Conservation (phyloP, 2,797 vertebrate genomes). For the Myiotriccus ornatus region DNA sequence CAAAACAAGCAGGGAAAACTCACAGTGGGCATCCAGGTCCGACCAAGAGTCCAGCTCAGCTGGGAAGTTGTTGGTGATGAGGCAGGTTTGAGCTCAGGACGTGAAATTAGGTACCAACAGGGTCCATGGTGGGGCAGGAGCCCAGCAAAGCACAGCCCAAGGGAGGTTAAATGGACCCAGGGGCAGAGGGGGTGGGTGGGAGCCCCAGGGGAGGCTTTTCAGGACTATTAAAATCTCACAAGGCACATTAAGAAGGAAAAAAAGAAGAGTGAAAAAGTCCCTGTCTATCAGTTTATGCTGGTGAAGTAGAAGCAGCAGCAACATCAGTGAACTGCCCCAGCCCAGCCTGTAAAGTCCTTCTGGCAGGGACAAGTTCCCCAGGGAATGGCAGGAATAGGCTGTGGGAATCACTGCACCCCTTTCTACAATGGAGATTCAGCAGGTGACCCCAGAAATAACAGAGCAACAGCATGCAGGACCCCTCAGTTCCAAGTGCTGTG, state of each 20-base stretch:
- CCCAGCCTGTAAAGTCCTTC: neutral
- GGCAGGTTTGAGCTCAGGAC: neutral
- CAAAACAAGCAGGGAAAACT: neutral
- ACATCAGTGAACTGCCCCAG: neutral
- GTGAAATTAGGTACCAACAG: fast-evolving
- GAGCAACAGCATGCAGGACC: neutral
- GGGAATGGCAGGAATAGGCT: neutral
- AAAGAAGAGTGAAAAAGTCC: neutral
- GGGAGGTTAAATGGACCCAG: neutral
- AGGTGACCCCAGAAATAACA: neutral
- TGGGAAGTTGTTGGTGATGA: fast-evolving
- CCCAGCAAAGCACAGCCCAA: neutral
- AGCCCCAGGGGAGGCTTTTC: neutral
- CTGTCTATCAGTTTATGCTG: no score
- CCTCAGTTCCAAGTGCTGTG: neutral
- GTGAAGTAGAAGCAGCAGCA: neutral
- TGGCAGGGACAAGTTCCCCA: neutral
- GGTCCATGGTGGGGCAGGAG: fast-evolving
- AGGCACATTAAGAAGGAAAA: neutral
- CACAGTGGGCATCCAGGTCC: neutral
- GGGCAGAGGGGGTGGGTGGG: neutral
- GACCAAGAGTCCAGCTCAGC: neutral
- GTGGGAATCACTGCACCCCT: neutral
- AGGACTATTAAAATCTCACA: neutral
- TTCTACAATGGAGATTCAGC: neutral